Base-by-base conservation (phyloP, 2,888 invertebrate species). In the Coleophora flavipennella region DNA sequence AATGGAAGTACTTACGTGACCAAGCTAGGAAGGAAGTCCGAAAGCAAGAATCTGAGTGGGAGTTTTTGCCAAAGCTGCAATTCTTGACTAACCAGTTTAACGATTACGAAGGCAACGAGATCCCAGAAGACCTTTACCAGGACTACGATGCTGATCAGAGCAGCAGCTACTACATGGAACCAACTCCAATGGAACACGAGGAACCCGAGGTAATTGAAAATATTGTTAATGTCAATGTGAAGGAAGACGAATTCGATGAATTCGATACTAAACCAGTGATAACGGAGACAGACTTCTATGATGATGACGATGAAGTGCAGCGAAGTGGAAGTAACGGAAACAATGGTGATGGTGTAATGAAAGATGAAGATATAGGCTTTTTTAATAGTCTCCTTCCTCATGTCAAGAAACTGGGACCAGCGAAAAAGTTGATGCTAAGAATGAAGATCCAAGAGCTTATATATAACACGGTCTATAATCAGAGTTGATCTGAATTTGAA, bases 401-500 rank as follows among this genome's bases (percentile, higher is more conserved):
- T 43, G 83, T 85, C 0, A 80, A 70, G 51, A 84, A 85, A 41
- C 48, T 85, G 35, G 69, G 71, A 0, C 83, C 84, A 1, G 81
- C 83, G 2, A 85, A 84, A 48, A 85, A 85, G 42, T 44, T 85
- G 43, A 79, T 83, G 80, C 38, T 85, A 1, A 55, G 85, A 39
- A 84, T 84, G 80, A 85, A 84, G 47, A 84, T 85, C 8, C 84
- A 84, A 35, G 84, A 84, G 41, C 36, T 84, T 33, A 80, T 85
- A 7, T 85, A 85, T 46, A 83, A 84, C 52, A 81, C 83, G 1
- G 84, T 85, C 1, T 85, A 85, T 49, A 83, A 67, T 50, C 71
- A 79, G 35, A 59, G 67, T 31, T 70, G 66, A 13, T 10, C 20
- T 20, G 1, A 20, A 33, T 33, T 20, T n/a, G 13, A 33, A 20